Percentiles rank a stretch among this genome's conserved stretches.
Evolutionary conservation across 37 sponge, comb jelly and placozoan species (phyloP).

Genomic region (Oopsacas minuta): DNA sequence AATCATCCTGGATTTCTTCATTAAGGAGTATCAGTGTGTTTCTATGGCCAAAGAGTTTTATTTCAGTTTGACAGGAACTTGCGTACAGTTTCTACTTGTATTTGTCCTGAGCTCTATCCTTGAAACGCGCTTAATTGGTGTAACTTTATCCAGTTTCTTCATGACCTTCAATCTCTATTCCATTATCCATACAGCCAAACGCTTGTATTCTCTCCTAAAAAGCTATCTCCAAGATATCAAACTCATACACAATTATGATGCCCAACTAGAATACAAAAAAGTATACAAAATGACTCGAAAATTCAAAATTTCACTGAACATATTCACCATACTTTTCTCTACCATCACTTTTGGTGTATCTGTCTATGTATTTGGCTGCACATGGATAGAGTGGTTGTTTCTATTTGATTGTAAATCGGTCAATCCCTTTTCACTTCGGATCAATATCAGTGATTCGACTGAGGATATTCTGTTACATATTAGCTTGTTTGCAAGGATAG

Average conservation of each 20-base stretch:
- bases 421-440: neutral
- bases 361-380: neutral
- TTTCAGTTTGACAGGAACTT: neutral
- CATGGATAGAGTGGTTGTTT: neutral
- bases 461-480: neutral
- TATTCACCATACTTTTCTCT: neutral
- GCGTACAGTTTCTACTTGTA: neutral
- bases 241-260: neutral
- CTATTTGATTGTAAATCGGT: neutral
- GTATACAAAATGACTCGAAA: neutral
- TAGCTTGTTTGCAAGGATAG: neutral
- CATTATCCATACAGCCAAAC: neutral
- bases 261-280: neutral
- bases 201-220: neutral
- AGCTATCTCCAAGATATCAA: neutral
- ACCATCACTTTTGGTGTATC: neutral
- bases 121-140: neutral
- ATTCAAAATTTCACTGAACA: neutral
- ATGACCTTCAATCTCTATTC: neutral
- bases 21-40: neutral
- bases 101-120: neutral
- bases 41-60: neutral
- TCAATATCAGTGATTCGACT: neutral
- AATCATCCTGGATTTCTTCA: neutral
- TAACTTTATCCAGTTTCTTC: neutral